Percentiles rank a stretch among this genome's conserved stretches.
phyloP scores from a whole-genome alignment of 2,888 invertebrate genomes.

The Gryllus longicercus region DNA sequence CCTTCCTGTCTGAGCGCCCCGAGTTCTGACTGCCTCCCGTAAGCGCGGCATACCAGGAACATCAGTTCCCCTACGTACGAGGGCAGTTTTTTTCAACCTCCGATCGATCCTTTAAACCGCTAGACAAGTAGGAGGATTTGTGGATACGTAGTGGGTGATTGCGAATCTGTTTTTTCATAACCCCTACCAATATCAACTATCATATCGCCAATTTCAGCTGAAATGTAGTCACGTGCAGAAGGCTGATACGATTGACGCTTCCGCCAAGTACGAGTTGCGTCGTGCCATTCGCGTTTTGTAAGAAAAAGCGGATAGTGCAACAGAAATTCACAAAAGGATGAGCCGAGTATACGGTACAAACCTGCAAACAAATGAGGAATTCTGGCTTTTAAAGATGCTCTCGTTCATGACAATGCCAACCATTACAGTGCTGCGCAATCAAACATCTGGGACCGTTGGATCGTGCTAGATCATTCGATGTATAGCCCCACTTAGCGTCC shows the following conservation, averaged over 20 bases:
- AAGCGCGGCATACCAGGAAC: no score
- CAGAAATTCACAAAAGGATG: neutral
- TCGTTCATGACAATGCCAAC: no score
- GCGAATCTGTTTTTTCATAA: no score
- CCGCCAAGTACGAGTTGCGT: neutral
- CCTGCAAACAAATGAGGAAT: neutral
- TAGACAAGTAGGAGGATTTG: no score
- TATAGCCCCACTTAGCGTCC: neutral
- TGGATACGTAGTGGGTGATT: no score
- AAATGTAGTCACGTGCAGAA: neutral
- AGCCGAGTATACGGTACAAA: neutral
- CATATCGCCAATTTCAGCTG: neutral
- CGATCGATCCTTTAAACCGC: no score
- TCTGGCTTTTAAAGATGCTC: neutral
- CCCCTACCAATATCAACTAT: neutral
- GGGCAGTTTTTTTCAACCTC: no score
- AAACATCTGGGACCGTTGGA: neutral
- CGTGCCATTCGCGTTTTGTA: neutral
- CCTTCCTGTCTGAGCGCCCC: no score
- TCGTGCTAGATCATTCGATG: neutral
- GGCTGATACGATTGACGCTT: neutral
- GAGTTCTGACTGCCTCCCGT: no score
- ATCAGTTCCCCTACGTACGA: no score
- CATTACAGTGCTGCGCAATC: neutral
- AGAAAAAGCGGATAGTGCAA: neutral